Percentiles rank a stretch among this genome's conserved stretches.
These are phyloP conservation scores for Anarhynchus alexandrinus DNA, from an alignment of 2,113 vertebrate species.

Conservation along the genomic window DNA sequence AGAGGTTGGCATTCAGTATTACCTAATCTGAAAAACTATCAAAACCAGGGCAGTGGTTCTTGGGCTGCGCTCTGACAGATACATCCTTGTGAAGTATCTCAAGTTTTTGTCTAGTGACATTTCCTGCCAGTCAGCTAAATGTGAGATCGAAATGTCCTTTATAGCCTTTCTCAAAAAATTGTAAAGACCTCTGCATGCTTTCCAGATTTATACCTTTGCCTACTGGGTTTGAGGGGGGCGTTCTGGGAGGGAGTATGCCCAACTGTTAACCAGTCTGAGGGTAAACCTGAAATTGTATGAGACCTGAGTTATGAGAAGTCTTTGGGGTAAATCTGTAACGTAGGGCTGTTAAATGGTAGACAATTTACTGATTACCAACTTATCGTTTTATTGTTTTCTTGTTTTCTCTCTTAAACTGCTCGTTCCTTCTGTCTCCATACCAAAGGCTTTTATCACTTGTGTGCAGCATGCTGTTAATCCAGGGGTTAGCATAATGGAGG, in stretches of 20 bases:
- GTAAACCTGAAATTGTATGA: not conserved
- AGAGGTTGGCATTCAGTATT: not conserved
- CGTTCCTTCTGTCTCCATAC: not conserved
- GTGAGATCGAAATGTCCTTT: not conserved
- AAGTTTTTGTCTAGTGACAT: not conserved
- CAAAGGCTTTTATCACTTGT: not conserved
- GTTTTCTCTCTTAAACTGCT: not conserved
- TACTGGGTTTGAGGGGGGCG: not conserved
- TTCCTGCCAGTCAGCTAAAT: not conserved
- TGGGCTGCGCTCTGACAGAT: not conserved
- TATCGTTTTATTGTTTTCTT: not conserved
- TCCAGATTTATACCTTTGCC: not conserved
- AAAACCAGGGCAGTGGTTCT: not conserved
- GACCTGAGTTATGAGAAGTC: not conserved
- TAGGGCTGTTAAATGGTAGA: not conserved
- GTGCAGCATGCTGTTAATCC: not conserved
- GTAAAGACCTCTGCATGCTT: not conserved
- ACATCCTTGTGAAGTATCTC: not conserved
- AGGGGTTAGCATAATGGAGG: not conserved
- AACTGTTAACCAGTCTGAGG: not conserved
- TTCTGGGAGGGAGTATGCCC: not conserved
- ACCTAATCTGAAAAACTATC: not conserved
- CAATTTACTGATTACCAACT: not conserved
- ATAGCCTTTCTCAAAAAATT: not conserved
- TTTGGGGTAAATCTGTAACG: not conserved